phyloP scores from a whole-genome alignment of 2,797 vertebrate genomes.

The Cynopterus sphinx region DNA sequence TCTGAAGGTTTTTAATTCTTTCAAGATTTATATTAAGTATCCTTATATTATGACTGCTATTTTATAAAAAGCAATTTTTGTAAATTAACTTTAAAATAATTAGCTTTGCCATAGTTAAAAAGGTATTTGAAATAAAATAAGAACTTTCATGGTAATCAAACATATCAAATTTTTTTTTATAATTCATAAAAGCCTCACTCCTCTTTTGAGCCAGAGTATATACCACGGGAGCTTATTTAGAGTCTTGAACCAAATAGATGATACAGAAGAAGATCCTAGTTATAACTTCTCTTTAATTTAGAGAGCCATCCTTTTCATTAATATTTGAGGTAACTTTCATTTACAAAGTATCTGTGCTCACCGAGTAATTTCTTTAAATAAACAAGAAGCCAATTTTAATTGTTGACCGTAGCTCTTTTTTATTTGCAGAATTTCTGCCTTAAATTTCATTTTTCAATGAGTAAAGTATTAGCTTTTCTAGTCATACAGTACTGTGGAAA shows the following conservation, averaged over 20 bases:
- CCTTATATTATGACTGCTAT: not conserved
- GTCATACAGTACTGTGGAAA: not conserved
- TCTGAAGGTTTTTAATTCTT: not conserved
- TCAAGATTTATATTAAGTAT: not conserved
- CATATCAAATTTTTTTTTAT: not conserved
- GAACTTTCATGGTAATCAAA: not conserved
- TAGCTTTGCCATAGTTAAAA: not conserved
- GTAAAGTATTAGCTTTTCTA: conserved; percentile 1
- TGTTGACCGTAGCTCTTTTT: not conserved
- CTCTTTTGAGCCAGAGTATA: not conserved
- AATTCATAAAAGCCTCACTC: not conserved
- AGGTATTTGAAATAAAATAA: not conserved
- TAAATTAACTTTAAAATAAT: not conserved
- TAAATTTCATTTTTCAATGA: not conserved
- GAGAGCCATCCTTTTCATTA: not conserved
- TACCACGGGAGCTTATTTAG: not conserved
- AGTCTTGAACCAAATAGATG: not conserved
- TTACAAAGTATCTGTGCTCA: not conserved
- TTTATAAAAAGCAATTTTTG: not conserved
- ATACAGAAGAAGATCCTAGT: not conserved
- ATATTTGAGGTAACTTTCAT: not conserved
- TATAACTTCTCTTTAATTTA: not conserved
- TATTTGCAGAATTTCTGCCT: conserved; percentile 3
- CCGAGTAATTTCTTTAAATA: not conserved
- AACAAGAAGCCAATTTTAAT: conserved; percentile 13